Evolutionary conservation across 1,140 invertebrate genomes (phyloP), one percentile per base, ranked within the genome.

Genomic region (Brachionus angularis): DNA sequence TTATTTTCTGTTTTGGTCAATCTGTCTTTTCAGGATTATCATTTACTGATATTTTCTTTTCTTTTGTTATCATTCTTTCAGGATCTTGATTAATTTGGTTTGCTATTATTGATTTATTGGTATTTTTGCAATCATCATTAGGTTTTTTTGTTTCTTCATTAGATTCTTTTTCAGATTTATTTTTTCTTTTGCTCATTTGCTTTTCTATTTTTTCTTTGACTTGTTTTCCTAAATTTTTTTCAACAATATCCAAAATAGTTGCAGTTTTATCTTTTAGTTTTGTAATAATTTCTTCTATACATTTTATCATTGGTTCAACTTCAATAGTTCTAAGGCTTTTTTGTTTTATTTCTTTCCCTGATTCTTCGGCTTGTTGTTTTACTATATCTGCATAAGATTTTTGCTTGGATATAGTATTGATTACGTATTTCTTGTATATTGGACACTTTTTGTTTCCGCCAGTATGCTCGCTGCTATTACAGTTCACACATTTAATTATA

Each of bases 401-500:
- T 12, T 42, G 21, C 23, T 62, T 62, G 25, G n/a, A n/a, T n/a
- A 2, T 8, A 42, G 8, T 44, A 21, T 39, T 39, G 34, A 21
- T 29, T n/a, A 76, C 73, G 76, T 76, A 64, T 67, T 27, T 7
- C 42, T 72, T 36, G 64, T 74, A 8, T 73, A 76, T 55, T 50
- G 78, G 8, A 27, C 49, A 52, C 73, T 16, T 67, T 53, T 70
- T 31, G 25, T 70, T 75, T 72, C 39, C 50, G 46, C 73, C n/a
- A 75, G 75, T 49, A 75, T 58, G 44, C 64, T 52, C 33, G 75
- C 75, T 36, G 12, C 74, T 39, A 14, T 7, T 16, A 53, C 50
- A 53, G 23, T 53, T 53, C 16, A 31, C 52, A 75, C 77, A 27
- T 76, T 77, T 71, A 71, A 78, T 62, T 50, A 77, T 8, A 74